phyloP scores from a whole-genome alignment of 2,888 invertebrate genomes.

The Clepsis dumicolana region DNA sequence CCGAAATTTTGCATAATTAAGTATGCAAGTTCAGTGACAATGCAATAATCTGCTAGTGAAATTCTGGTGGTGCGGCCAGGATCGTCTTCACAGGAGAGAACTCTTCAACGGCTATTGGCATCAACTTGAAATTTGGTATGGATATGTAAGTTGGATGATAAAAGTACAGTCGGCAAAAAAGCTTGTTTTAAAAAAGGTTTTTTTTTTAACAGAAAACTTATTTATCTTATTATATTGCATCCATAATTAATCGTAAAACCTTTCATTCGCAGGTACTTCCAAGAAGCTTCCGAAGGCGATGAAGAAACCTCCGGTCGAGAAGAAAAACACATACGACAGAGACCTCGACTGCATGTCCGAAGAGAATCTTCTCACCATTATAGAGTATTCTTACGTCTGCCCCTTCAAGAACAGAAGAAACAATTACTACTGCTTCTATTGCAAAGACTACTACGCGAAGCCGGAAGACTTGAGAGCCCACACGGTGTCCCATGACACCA shows the following conservation, averaged over 20 bases:
- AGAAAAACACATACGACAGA: slow-evolving; percentile 72
- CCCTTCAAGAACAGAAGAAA: slow-evolving; percentile 79
- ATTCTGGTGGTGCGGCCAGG: too few species aligned
- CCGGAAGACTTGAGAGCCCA: slow-evolving; percentile 78
- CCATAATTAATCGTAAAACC: not conserved
- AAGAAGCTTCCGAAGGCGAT: slow-evolving; percentile 53
- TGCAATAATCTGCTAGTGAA: too few species aligned
- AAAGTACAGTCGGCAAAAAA: too few species aligned
- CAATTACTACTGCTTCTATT: slow-evolving; percentile 81
- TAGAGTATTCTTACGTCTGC: slow-evolving; percentile 77
- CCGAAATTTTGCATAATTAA: too few species aligned
- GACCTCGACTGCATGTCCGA: slow-evolving; percentile 80
- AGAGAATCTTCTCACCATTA: slow-evolving; percentile 75
- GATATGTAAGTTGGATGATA: too few species aligned
- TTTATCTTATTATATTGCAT: not conserved
- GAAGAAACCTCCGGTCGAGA: slow-evolving; percentile 68
- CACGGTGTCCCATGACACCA: slow-evolving; percentile 73
- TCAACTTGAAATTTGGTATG: too few species aligned
- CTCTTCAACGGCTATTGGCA: too few species aligned
- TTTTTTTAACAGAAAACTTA: not conserved
- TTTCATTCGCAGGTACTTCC: slow-evolving; percentile 54
- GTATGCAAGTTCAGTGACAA: too few species aligned
- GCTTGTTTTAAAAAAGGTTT: too few species aligned
- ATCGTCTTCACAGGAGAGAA: too few species aligned
- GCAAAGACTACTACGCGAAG: slow-evolving; percentile 78